phyloP scores from a whole-genome alignment of 2,113 vertebrate genomes.

The Silurus meridionalis region DNA sequence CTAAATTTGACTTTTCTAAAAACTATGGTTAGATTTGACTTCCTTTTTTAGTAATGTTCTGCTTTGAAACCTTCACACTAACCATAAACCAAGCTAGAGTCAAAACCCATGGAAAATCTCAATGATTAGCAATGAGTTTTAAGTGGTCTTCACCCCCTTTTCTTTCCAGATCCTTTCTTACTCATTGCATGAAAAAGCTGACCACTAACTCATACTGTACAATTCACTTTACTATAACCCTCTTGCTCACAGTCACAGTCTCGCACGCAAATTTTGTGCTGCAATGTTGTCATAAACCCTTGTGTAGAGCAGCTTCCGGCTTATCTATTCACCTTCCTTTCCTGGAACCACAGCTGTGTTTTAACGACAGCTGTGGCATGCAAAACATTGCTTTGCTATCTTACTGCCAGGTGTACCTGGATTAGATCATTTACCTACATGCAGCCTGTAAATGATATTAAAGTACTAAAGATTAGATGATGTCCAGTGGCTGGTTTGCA shows the following conservation, averaged over 20 bases:
- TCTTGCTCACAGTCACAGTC: background rate
- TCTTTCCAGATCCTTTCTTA: conserved; percentile 27
- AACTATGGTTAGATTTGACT: background rate
- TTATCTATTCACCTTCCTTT: conserved; percentile 34
- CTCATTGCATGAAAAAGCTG: conserved; percentile 20
- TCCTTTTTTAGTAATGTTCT: background rate
- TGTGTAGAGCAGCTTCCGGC: conserved; percentile 26
- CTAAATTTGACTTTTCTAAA: conserved; percentile 3
- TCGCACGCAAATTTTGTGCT: background rate
- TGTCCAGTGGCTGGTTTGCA: background rate
- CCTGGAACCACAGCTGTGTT: conserved; percentile 42
- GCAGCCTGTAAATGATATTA: background rate
- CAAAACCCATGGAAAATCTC: conserved; percentile 26
- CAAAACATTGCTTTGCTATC: conserved; percentile 18
- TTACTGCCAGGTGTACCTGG: conserved; percentile 6
- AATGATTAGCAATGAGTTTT: conserved; percentile 11
- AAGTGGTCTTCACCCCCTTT: conserved; percentile 21
- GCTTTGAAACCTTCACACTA: background rate
- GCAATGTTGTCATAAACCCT: conserved; percentile 2
- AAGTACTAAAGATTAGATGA: background rate
- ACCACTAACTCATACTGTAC: conserved; percentile 29
- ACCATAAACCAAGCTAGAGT: conserved; percentile 1
- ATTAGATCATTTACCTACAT: conserved; percentile 13
- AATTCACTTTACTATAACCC: conserved; percentile 3
- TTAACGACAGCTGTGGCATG: conserved; percentile 12